Conservation (phyloP, 1,140 invertebrate species). For the Sinella curviseta region DNA sequence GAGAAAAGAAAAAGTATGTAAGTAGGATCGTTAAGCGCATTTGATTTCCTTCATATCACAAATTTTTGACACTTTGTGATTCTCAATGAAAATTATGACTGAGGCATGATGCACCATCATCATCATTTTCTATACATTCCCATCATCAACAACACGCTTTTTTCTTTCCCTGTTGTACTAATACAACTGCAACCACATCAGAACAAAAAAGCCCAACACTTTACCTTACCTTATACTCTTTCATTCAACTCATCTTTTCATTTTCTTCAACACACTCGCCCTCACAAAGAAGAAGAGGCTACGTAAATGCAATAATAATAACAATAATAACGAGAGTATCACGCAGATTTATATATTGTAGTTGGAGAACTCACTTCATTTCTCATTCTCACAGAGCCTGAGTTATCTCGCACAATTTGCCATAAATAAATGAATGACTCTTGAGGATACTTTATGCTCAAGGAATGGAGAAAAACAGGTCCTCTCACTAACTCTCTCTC, state of each 20-base stretch:
- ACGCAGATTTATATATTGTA: constrained; percentile 12
- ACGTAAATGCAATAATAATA: background rate
- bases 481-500: background rate
- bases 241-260: too few relatives aligned
- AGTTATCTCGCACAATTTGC: constrained; percentile 27
- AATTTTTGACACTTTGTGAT: constrained; percentile 21
- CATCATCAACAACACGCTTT: too few relatives aligned
- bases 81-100: background rate
- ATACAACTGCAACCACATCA: too few relatives aligned
- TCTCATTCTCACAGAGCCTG: background rate
- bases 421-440: constrained; percentile 27
- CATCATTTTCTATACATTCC: background rate
- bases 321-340: background rate
- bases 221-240: too few relatives aligned
- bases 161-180: too few relatives aligned
- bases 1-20: background rate
- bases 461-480: constrained; percentile 19
- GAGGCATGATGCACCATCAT: background rate
- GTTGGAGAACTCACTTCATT: constrained; percentile 23
- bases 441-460: constrained; percentile 24
- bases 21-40: background rate
- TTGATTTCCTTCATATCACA: constrained; percentile 8
- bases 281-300: too few relatives aligned
- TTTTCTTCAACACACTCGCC: too few relatives aligned
- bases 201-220: too few relatives aligned